Base-by-base conservation (phyloP, 2,888 invertebrate species). In the Vandiemenella viatica region DNA sequence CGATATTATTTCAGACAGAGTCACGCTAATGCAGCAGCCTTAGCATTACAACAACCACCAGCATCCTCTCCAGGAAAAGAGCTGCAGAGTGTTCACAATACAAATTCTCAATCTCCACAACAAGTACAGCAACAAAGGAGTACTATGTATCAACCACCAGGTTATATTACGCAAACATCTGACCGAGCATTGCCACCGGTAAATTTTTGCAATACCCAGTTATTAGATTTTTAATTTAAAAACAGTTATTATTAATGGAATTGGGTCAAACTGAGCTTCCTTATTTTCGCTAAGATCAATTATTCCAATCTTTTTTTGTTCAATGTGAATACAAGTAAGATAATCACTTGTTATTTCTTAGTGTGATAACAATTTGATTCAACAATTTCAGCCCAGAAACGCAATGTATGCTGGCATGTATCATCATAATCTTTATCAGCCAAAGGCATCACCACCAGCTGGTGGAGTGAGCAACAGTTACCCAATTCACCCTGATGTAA, bases 401-500 rank as follows among this genome's bases (percentile, higher is more conserved):
- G 17, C 37, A 37, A 50, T 53, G 44, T 53, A 50, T 41, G 37
- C 46, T 20, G 41, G 45, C 17, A 51, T 50, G 48, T 53, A 53
- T 44, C 49, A 43, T 18, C 52, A 49, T 13, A 13, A 37, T n/a
- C 38, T 37, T 5, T 52, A 52, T 46, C 46, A 49, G 19, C 45
- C 49, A 4, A 51, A 46, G 57, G 46, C 59, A 59, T 49, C 58
- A 57, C 47, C 58, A 67, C 40, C 64, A 72, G 20, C 62, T 71
- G 55, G 72, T 73, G 7, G 20, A 19, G 16, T 38, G 6, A 26
- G 32, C 37, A 42, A 19, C 53, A 72, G 70, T 32, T 82, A 80
- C 65, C 92, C 92, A 5, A 81, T 92, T 46, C 88, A 91, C 65
- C 92, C 93, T 0, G 92, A 95, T 66, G 91, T 96, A n/a, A 80